Evolutionary conservation across 2,888 invertebrate genomes (phyloP), one percentile per base, ranked within the genome.

Genomic region (Stenoptilia bipunctidactyla): DNA sequence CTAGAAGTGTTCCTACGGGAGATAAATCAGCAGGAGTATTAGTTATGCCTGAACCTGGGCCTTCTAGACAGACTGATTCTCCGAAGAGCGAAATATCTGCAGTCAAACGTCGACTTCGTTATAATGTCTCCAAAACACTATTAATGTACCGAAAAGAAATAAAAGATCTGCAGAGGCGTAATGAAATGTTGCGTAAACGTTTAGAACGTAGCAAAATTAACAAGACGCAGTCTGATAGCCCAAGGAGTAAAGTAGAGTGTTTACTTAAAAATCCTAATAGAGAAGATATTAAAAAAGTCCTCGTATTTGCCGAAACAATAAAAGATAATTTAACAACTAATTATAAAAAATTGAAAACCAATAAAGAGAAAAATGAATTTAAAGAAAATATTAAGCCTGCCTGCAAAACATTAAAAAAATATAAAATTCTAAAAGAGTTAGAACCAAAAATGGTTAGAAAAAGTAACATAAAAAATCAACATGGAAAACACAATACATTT

Each of bases 21-120:
- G 43, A 36, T 46, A 48, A 45, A 47, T 44, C 15, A 48, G 44
- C 43, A 47, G 12, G 34, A 50, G 46, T 47, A 46, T 43, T 37
- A 40, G n/a, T n/a, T n/a, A n/a, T n/a, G n/a, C n/a, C n/a, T n/a
- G n/a, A n/a, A n/a, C n/a, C n/a, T 41, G 45, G 46, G 44, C n/a
- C n/a, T n/a, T n/a, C n/a, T n/a, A n/a, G n/a, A n/a, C n/a, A n/a
- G n/a, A n/a, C n/a, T n/a, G n/a, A n/a, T n/a, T 41, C 43, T 45
- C 41, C 43, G 42, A 49, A 49, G 44, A 34, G 38, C 13, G 25
- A 45, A 44, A 48, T 45, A 46, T 33, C 44, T 34, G 43, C 27
- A 49, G n/a, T n/a, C n/a, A n/a, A n/a, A n/a, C n/a, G n/a, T n/a
- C n/a, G n/a, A n/a, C n/a, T n/a, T n/a, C n/a, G n/a, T n/a, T n/a